Conservation (phyloP, 2,113 vertebrate species). For the Vulpes vulpes region DNA sequence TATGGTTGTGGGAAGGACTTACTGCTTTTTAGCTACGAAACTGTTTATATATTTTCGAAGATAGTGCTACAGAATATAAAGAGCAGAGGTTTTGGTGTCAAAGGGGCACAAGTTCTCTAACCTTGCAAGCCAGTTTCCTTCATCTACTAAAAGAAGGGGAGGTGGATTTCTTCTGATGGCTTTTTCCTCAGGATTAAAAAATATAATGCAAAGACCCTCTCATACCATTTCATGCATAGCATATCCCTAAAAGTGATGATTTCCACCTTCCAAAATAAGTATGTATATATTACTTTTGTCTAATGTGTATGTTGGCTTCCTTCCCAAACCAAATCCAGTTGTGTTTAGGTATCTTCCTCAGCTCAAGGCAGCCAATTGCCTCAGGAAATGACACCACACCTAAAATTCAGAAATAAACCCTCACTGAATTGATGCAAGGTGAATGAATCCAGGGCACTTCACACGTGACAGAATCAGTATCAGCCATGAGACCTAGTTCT, state of each 20-base stretch:
- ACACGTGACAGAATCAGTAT: background rate
- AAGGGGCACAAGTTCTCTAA: background rate
- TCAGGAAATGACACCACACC: background rate
- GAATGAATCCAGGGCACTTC: background rate
- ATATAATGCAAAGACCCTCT: background rate
- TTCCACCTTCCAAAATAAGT: background rate
- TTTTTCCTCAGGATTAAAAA: background rate
- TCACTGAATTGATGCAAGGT: background rate
- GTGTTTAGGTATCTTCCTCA: background rate
- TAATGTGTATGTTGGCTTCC: background rate
- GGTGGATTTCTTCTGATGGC: background rate
- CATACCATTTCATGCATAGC: background rate
- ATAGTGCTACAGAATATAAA: background rate
- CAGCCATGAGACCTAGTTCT: background rate
- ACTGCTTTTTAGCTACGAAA: background rate
- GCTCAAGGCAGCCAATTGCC: background rate
- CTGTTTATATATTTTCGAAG: background rate
- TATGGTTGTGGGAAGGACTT: background rate
- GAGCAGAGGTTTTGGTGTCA: background rate
- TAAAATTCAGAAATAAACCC: background rate
- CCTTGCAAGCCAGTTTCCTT: background rate
- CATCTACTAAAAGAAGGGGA: background rate
- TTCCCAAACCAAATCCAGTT: background rate
- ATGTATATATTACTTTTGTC: background rate
- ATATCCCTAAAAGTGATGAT: background rate